phyloP scores from a whole-genome alignment of 2,797 vertebrate species.

The Helostoma temminkii region DNA sequence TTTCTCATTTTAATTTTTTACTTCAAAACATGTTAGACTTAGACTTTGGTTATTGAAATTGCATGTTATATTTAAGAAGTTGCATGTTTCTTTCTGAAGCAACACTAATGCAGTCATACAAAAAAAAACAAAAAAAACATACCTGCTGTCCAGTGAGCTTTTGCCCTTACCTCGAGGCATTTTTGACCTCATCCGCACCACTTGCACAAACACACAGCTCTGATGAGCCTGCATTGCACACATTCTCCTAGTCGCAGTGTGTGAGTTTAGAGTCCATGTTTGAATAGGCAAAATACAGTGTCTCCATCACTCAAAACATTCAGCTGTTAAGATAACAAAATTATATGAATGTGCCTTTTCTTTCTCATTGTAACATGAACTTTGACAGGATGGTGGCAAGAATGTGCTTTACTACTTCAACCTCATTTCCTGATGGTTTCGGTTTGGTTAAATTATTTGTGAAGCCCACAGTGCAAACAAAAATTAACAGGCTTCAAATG shows the following conservation, averaged over 20 bases:
- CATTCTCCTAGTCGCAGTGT: constrained; percentile 58
- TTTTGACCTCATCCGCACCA: constrained; percentile 61
- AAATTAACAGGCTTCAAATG: constrained; percentile 55
- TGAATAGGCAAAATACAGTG: constrained; percentile 64
- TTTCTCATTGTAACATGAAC: constrained; percentile 66
- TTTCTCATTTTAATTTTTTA: not conserved
- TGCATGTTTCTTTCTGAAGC: not conserved
- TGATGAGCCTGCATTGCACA: constrained; percentile 47
- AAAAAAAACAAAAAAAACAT: constrained; percentile 34
- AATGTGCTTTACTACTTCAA: constrained; percentile 60
- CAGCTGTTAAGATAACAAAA: constrained; percentile 64
- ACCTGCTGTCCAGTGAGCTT: constrained; percentile 38
- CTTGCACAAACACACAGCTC: constrained; percentile 66
- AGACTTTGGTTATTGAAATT: constrained; percentile 6
- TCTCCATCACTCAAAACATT: constrained; percentile 58
- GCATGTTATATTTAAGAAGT: not conserved
- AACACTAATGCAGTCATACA: constrained; percentile 4
- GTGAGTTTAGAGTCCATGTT: constrained; percentile 70
- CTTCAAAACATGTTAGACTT: no score
- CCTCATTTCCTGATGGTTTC: constrained; percentile 63
- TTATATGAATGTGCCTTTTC: constrained; percentile 65
- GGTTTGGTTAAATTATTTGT: constrained; percentile 77
- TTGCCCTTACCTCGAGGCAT: constrained; percentile 38
- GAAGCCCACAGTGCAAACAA: constrained; percentile 63
- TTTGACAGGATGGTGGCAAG: constrained; percentile 48